Conservation (phyloP, 2,797 vertebrate genomes). For the Pogoniulus pusillus region DNA sequence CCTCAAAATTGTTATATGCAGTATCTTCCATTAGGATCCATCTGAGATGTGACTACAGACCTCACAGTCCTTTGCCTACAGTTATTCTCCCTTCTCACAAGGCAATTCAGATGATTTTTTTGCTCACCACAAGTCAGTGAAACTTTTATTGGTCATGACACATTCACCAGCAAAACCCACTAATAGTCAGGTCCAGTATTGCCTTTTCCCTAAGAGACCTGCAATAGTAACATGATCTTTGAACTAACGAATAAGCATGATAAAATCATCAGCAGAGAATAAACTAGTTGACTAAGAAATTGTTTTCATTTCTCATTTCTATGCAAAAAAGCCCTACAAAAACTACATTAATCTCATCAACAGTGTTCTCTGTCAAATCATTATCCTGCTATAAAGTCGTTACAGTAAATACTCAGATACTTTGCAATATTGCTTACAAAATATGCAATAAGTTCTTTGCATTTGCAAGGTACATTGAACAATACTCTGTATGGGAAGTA, state of each 20-base stretch:
- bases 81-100: not conserved
- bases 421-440: not conserved
- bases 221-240: not conserved
- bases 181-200: not conserved
- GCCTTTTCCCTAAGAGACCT: not conserved
- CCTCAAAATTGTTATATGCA: conserved; percentile 37
- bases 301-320: conserved; percentile 19
- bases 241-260: not conserved
- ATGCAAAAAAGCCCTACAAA: not conserved
- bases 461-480: conserved; percentile 3
- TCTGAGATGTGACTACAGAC: not conserved
- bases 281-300: conserved; percentile 1
- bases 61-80: not conserved
- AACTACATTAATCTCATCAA: conserved; percentile 13
- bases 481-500: not conserved
- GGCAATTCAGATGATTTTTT: not conserved
- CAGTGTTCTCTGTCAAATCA: conserved; percentile 28
- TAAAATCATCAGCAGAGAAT: not conserved
- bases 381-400: not conserved
- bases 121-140: not conserved
- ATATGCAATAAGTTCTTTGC: not conserved
- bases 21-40: conserved; percentile 37
- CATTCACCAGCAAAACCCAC: not conserved
- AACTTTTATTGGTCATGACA: not conserved
- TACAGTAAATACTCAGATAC: conserved; percentile 3